Evolutionary conservation across 2,888 invertebrate genomes (phyloP).

Genomic region (Heliconius ethilla): DNA sequence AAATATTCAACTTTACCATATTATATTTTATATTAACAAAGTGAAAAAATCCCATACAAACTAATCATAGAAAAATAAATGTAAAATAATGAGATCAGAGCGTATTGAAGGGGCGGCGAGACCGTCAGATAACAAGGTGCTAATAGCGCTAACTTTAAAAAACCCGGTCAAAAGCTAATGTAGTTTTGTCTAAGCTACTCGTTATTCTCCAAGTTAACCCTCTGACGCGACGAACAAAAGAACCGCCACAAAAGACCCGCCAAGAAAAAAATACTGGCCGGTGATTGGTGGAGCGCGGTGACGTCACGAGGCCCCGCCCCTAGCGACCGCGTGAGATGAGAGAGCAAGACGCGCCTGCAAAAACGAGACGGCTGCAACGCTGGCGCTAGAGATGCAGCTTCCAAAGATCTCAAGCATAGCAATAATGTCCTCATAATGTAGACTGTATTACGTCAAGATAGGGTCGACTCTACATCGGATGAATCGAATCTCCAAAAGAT

Average conservation of each 20-base stretch:
- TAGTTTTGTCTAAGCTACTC: constrained; percentile 47
- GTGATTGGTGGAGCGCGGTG: constrained; percentile 70
- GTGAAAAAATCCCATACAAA: not conserved
- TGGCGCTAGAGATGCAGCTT: constrained; percentile 51
- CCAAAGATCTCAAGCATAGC: constrained; percentile 47
- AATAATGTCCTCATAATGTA: constrained; percentile 38
- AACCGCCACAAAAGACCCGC: constrained; percentile 43
- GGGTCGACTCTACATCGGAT: constrained; percentile 45
- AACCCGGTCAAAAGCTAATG: constrained; percentile 47
- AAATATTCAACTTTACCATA: not conserved
- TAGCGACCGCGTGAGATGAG: constrained; percentile 80
- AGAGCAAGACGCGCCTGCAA: constrained; percentile 65
- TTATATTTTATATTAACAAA: not conserved
- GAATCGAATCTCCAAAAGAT: constrained; percentile 37
- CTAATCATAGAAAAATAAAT: not conserved
- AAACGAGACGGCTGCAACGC: constrained; percentile 68
- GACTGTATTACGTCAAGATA: fast-evolving
- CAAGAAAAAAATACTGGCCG: constrained; percentile 63
- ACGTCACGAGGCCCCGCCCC: constrained; percentile 78
- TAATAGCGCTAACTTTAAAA: constrained; percentile 46
- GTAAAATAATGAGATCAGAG: constrained; percentile 16
- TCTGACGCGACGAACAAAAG: constrained; percentile 42
- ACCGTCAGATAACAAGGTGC: constrained; percentile 40
- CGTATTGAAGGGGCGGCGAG: constrained; percentile 30
- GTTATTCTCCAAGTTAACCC: constrained; percentile 46